Evolutionary conservation across 2,797 vertebrate species (phyloP).

Genomic region (Urosaurus nigricauda): DNA sequence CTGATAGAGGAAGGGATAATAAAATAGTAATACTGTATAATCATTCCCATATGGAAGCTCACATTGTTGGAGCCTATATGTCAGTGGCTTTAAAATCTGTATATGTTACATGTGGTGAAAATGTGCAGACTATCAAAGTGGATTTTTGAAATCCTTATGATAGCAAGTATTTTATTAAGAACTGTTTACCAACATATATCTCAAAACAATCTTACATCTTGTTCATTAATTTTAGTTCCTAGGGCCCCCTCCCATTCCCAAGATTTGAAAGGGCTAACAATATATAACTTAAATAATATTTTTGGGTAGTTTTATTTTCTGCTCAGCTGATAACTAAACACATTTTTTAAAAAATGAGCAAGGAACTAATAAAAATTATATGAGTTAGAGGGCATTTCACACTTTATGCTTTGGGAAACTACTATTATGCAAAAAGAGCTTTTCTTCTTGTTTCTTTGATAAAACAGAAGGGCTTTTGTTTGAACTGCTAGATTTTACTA

Average conservation of each 20-base stretch:
- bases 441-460: background rate
- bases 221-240: background rate
- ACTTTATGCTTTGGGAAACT: background rate
- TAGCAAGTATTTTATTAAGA: slow-evolving; percentile 7
- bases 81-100: slow-evolving; percentile 32
- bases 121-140: background rate
- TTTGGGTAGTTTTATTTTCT: background rate
- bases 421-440: background rate
- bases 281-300: background rate
- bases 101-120: background rate
- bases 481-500: background rate
- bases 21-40: background rate
- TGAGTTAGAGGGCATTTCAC: background rate
- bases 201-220: background rate
- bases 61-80: background rate
- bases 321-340: background rate
- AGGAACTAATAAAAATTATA: background rate
- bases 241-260: background rate
- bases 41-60: background rate
- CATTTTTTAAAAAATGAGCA: background rate
- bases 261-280: background rate
- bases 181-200: background rate
- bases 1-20: slow-evolving; percentile 10
- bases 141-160: background rate
- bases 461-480: background rate